A percentile compares a stretch with the other conserved stretches of the same genome.
Evolutionary conservation across 1,140 invertebrate genomes (phyloP).

Genomic region (Wiebesia pumilae): DNA sequence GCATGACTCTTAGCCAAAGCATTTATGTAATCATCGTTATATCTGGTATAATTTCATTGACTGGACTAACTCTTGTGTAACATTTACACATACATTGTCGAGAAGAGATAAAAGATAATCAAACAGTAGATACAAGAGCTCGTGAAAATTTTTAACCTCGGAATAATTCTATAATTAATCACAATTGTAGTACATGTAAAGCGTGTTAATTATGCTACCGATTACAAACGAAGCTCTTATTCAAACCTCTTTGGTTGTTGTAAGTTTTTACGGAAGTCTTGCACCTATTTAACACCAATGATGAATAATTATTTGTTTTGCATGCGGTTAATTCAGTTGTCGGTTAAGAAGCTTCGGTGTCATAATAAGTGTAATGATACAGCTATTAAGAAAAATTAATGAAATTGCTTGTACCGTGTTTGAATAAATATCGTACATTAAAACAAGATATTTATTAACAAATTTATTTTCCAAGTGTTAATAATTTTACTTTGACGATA

Average conservation of each 20-base stretch:
- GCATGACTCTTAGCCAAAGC: background rate
- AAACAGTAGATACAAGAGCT: background rate
- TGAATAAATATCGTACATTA: background rate
- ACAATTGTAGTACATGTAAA: background rate
- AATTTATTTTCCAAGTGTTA: background rate
- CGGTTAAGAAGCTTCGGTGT: background rate
- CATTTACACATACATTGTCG: background rate
- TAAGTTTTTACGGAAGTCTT: background rate
- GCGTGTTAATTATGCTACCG: background rate
- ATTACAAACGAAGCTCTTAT: background rate
- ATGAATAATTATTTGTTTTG: background rate
- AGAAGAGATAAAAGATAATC: too few relatives aligned
- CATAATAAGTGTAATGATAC: background rate
- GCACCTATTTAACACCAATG: background rate
- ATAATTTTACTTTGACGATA: background rate
- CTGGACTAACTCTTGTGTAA: background rate
- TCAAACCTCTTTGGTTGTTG: background rate
- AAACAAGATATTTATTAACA: background rate
- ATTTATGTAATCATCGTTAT: slow-evolving; percentile 24
- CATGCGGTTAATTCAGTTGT: background rate
- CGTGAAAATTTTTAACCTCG: background rate
- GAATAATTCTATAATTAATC: slow-evolving; percentile 11
- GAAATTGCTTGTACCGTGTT: background rate
- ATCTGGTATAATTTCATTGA: slow-evolving; percentile 1
- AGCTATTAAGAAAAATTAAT: background rate